Base-by-base conservation (phyloP, 2,888 invertebrate species). In the Torymus tubicola region DNA sequence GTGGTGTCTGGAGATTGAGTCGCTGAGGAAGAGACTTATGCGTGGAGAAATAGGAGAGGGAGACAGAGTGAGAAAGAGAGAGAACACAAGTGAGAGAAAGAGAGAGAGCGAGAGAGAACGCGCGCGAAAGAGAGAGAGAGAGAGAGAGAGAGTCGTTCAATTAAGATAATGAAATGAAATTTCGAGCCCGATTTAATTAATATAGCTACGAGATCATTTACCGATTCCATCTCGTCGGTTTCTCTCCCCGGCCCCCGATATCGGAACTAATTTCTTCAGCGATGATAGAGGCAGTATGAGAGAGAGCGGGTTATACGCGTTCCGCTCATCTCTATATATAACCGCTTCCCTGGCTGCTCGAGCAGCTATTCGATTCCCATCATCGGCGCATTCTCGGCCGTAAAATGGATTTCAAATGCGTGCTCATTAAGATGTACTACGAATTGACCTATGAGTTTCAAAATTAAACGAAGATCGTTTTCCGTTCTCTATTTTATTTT, bases 131-230 rank as follows among this genome's bases (percentile, higher is more conserved):
- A 42, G 8, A 8, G 42, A 42, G 42, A 42, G 5, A 42, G 42
- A 1, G 42, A 42, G 10, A 42, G 42, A 42, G 42, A 42, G 42
- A 42, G 5, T 42, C 60, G 60, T 72, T 73, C 65, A 82, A 73
- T 77, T 78, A 80, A 82, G 77, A 67, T 74, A 74, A 80, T 74
- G 77, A 80, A 82, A 80, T 78, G 73, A 80, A 78, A 65, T 71
- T 81, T 81, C 68, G 61, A 77, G 68, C 42, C 50, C 72, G 76
- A 80, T 80, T 80, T 77, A 80, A 80, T 80, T 80, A 77, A 76
- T 80, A 61, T 18, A 65, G 16, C 61, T 60, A 50, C 63, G 53
- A 65, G 67, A 80, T 76, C 76, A 67, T 76, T 76, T 71, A 60
- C 60, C 71, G 67, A 76, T 80, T 80, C 72, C 21, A 77, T 76